Conservation (phyloP, 2,113 vertebrate species). For the Atractosteus spatula region DNA sequence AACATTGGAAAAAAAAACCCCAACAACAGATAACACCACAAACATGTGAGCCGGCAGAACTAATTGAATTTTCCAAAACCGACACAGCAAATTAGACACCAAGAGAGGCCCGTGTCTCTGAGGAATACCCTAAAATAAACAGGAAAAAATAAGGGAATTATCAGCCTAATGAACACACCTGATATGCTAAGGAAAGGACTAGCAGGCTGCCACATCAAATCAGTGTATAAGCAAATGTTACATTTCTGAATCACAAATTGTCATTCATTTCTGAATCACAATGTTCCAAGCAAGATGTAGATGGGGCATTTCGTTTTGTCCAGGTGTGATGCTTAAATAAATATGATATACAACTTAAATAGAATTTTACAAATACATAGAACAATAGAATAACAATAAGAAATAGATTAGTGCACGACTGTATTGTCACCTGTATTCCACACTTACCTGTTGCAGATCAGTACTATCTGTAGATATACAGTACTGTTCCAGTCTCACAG, state of each 20-base stretch:
- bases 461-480: too few species aligned
- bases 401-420: too few species aligned
- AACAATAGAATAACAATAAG: too few species aligned
- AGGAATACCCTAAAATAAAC: not conserved
- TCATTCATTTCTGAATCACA: too few species aligned
- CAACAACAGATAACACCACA: not conserved
- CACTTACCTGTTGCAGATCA: too few species aligned
- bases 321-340: too few species aligned
- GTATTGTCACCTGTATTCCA: too few species aligned
- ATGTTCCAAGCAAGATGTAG: too few species aligned
- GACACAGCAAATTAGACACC: not conserved
- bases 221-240: not conserved
- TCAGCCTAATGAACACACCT: not conserved
- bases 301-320: too few species aligned
- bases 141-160: not conserved
- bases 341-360: too few species aligned
- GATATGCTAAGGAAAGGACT: not conserved
- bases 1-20: not conserved
- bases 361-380: too few species aligned
- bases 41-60: not conserved
- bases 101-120: not conserved
- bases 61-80: not conserved
- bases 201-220: not conserved
- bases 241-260: not conserved
- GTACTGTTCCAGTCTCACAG: too few species aligned